Evolutionary conservation across 1,140 invertebrate species (phyloP), one percentile per base, ranked within the genome.

Genomic region (Thrips palmi): DNA sequence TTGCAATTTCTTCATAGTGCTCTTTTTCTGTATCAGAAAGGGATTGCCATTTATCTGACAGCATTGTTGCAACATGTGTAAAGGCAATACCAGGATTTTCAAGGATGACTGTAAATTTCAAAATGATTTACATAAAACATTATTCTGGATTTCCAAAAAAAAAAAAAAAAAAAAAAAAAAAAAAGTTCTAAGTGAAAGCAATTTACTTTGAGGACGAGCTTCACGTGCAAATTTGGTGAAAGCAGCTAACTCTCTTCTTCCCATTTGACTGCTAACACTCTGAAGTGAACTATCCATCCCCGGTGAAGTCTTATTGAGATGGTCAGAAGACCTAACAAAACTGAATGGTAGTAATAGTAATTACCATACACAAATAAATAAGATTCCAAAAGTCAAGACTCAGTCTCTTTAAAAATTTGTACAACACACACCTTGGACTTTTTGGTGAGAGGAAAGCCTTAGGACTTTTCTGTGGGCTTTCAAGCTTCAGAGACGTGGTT

Each of bases 1-100:
- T 35, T 10, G 52, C 55, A 10, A 56, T 31, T 39, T 58, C 53
- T 41, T 56, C 49, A 41, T 61, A 66, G 47, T 52, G 53, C 25
- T 55, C 53, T 38, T 57, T 60, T 41, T 63, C 56, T 32, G 61
- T 54, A 2, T 54, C 44, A 1, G 53, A 47, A 25, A 64, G 44
- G 19, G 52, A 25, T 33, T 56, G 54, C 64, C 64, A 66, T 8
- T 46, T 41, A 23, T 50, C 37, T 25, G 52, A 54, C 35, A 65
- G 47, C 15, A 47, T 34, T 37, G 42, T 43, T 14, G 62, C 60
- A 19, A 60, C 46, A 43, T 58, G 52, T 2, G 56, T 47, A 45
- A 57, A 52, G 39, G 54, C 52, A 19, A 59, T 47, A 2, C 49
- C 45, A 24, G 59, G 55, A 32, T 55, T 49, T 45, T 62, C 39